These are phyloP conservation scores for Chrysocyon brachyurus DNA, from an alignment of 2,797 vertebrate genomes.

Conservation along the genomic window DNA sequence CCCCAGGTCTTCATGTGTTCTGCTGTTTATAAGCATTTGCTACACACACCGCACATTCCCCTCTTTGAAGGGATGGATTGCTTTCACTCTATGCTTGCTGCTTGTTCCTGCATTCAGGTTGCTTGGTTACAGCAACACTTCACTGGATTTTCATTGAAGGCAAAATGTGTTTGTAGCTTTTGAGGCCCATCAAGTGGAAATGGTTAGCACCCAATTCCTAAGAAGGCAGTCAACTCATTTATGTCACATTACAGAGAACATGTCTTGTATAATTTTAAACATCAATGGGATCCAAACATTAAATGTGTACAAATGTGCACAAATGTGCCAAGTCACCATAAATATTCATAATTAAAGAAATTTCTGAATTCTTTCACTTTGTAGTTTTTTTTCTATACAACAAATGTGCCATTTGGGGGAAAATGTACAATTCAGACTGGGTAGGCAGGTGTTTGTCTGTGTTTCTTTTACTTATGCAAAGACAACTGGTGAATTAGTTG, in stretches of 20 bases:
- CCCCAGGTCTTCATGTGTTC: slow-evolving; percentile 57
- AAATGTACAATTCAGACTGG: not conserved
- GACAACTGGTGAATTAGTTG: not conserved
- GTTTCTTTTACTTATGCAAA: slow-evolving; percentile 52
- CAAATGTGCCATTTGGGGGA: not conserved
- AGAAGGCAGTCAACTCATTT: slow-evolving; percentile 75
- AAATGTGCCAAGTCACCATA: not conserved
- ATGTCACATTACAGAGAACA: slow-evolving; percentile 60
- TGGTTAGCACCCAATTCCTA: slow-evolving; percentile 80
- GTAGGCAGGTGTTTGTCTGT: not conserved
- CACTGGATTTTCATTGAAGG: slow-evolving; percentile 81
- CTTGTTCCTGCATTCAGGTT: slow-evolving; percentile 81
- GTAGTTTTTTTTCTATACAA: not conserved
- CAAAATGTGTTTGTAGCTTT: slow-evolving; percentile 81
- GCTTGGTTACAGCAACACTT: slow-evolving; percentile 87
- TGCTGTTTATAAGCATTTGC: slow-evolving; percentile 71
- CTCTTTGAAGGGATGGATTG: slow-evolving; percentile 62
- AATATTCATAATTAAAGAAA: slow-evolving; percentile 55
- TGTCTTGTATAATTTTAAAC: slow-evolving; percentile 68
- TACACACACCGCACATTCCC: slow-evolving; percentile 2
- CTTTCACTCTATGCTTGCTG: slow-evolving; percentile 69
- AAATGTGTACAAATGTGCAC: slow-evolving; percentile 24
- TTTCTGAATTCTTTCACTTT: not conserved
- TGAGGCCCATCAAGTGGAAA: slow-evolving; percentile 85
- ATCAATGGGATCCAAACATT: slow-evolving; percentile 4